These are phyloP conservation scores for Fissipunctia ypsillon DNA, from an alignment of 2,888 invertebrate species.

Conservation along the genomic window DNA sequence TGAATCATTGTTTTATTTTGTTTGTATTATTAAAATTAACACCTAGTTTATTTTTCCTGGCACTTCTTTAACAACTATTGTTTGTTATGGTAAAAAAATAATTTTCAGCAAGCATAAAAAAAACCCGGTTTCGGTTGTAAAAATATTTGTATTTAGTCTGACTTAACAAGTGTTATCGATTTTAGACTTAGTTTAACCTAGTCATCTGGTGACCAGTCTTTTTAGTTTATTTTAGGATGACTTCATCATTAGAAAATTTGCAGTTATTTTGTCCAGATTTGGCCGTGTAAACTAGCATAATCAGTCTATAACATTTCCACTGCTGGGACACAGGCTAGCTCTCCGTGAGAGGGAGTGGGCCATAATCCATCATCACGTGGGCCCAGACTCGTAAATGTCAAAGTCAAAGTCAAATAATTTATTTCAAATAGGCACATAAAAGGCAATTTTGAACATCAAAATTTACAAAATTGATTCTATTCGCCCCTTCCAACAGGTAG, in stretches of 20 bases:
- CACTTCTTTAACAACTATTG: constrained; percentile 9
- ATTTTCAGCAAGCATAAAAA: constrained; percentile 22
- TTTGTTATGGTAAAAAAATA: constrained; percentile 2
- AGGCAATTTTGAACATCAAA: no score
- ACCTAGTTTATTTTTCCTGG: not conserved
- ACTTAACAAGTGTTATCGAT: constrained; percentile 29
- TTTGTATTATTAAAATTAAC: not conserved
- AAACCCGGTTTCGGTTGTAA: no score
- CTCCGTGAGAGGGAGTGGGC: no score
- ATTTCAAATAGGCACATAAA: no score
- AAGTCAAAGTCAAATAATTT: no score
- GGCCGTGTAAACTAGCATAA: not conserved
- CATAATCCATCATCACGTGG: no score
- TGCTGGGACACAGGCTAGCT: not conserved
- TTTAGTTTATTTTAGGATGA: constrained; percentile 16
- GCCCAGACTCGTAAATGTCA: no score
- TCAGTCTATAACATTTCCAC: not conserved
- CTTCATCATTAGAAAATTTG: not conserved
- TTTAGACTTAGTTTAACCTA: not conserved
- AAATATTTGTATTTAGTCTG: constrained; percentile 32
- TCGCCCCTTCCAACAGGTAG: no score
- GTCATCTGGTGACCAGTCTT: constrained; percentile 3
- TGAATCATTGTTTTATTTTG: constrained; percentile 32
- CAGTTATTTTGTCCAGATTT: not conserved
- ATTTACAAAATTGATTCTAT: no score